A percentile compares a stretch with the other conserved stretches of the same genome.
Evolutionary conservation across 2,797 vertebrate genomes (phyloP).

Genomic region (Cossypha niveicapilla): DNA sequence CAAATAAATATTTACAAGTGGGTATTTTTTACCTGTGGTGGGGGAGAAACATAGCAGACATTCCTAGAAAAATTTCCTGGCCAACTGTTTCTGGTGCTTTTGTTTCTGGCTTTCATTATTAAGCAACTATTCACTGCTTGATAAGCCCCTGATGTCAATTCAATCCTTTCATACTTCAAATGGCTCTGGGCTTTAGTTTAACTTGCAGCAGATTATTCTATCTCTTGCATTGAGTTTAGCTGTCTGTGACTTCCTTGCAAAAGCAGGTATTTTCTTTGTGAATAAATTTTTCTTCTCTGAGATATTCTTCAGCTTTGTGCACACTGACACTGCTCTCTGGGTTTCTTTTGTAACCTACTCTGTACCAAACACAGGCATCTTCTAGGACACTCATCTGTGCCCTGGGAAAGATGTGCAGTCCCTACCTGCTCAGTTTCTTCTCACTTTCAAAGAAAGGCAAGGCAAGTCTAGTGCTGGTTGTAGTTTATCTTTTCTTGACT

Average conservation of each 20-base stretch:
- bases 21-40: background rate
- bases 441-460: background rate
- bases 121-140: accelerated
- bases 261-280: background rate
- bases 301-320: background rate
- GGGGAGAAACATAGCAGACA: background rate
- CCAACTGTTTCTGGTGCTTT: background rate
- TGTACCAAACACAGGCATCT: background rate
- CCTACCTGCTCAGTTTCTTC: background rate
- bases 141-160: background rate
- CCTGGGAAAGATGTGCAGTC: background rate
- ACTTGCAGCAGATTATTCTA: background rate
- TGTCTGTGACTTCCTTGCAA: background rate
- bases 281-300: background rate
- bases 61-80: background rate
- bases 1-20: background rate
- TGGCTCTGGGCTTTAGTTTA: background rate
- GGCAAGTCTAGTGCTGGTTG: background rate
- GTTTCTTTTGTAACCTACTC: background rate
- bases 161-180: background rate
- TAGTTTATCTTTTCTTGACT: background rate
- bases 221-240: background rate
- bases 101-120: background rate
- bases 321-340: background rate
- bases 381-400: background rate